Conservation (phyloP, 2,888 invertebrate species). For the Melinaea marsaeus region DNA sequence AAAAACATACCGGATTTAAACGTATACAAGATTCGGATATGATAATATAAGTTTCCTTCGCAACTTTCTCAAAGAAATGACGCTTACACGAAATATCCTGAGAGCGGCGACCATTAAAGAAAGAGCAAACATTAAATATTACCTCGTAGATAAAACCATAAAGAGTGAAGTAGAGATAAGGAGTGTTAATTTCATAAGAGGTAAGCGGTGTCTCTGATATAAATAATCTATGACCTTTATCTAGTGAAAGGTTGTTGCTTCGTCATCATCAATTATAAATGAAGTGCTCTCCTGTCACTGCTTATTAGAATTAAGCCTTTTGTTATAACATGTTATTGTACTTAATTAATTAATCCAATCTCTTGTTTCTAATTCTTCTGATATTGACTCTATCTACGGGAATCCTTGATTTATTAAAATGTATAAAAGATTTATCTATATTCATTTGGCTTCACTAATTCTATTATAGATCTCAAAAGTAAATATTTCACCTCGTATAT, state of each 20-base stretch:
- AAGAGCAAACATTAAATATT: constrained; percentile 56
- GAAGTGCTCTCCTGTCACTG: constrained; percentile 5
- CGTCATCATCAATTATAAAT: constrained; percentile 28
- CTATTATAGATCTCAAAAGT: background rate
- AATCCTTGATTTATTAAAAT: too few relatives aligned
- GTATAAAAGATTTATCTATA: too few relatives aligned
- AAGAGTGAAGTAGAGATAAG: constrained; percentile 57
- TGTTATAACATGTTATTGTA: background rate
- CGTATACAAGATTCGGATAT: constrained; percentile 13
- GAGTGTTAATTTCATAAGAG: constrained; percentile 60
- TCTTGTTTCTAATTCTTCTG: too few relatives aligned
- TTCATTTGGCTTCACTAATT: too few relatives aligned
- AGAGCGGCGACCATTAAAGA: constrained; percentile 38
- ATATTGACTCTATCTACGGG: too few relatives aligned
- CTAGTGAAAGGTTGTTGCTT: constrained; percentile 30
- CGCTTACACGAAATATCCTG: constrained; percentile 16
- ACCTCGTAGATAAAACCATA: constrained; percentile 59
- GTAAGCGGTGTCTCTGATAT: constrained; percentile 50
- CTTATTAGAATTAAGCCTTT: constrained; percentile 12
- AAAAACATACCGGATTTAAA: constrained; percentile 7
- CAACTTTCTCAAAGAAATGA: constrained; percentile 17
- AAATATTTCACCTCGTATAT: background rate
- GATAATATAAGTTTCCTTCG: constrained; percentile 15
- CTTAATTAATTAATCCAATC: background rate
- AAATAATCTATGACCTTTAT: constrained; percentile 43